Evolutionary conservation across 2,888 invertebrate species (phyloP).

Genomic region (Yponomeuta malinellus): DNA sequence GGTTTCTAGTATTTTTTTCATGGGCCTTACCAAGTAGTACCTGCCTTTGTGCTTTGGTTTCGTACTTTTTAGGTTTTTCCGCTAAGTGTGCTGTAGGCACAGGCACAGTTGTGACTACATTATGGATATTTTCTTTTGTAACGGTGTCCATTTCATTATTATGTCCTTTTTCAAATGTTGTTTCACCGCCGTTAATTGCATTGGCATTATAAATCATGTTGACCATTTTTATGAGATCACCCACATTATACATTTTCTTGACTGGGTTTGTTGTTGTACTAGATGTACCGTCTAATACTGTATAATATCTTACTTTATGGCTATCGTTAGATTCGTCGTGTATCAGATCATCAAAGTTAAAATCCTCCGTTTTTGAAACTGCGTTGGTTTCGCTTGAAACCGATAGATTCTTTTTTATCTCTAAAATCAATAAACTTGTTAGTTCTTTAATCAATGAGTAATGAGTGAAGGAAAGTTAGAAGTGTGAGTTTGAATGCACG

Average conservation of each 20-base stretch:
- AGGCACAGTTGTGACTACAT: not conserved
- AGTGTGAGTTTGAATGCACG: too few relatives aligned
- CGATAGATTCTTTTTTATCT: not conserved
- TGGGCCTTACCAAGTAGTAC: not conserved
- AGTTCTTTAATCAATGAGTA: not conserved
- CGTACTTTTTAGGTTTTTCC: not conserved
- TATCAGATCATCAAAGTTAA: not conserved
- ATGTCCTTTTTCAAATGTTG: not conserved
- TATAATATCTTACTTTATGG: not conserved
- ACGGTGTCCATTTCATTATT: not conserved
- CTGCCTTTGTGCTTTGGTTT: not conserved
- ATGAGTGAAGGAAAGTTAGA: not conserved
- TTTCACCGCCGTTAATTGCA: not conserved
- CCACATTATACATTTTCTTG: not conserved
- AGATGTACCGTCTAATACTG: not conserved
- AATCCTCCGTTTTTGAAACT: not conserved
- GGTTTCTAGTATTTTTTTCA: not conserved
- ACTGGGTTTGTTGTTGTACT: not conserved
- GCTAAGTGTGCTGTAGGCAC: not conserved
- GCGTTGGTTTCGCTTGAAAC: not conserved
- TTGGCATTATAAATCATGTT: not conserved
- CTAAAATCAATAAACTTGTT: not conserved
- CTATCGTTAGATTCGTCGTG: not conserved
- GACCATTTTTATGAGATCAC: not conserved
- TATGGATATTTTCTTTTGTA: not conserved